Conservation (phyloP, 2,113 vertebrate genomes). For the Andinoacara biseriatus region DNA sequence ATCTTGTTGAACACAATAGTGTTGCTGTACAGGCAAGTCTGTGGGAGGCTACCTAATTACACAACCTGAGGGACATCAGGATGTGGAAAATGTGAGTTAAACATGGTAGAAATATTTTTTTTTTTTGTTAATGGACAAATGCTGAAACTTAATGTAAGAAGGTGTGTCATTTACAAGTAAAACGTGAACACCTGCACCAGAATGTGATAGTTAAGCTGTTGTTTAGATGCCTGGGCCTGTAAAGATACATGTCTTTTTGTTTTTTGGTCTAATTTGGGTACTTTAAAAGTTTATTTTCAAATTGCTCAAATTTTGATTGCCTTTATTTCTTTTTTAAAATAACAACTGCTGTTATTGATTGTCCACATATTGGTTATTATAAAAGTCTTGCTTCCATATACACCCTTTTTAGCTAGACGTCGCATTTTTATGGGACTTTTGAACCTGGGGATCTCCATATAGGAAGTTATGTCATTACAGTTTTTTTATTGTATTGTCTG, state of each 20-base stretch:
- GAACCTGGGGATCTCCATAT: not conserved
- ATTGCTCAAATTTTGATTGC: not conserved
- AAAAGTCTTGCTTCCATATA: not conserved
- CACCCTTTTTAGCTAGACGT: not conserved
- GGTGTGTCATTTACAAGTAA: not conserved
- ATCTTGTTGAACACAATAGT: not conserved
- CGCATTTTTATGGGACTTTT: not conserved
- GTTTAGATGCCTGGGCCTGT: not conserved
- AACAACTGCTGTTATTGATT: not conserved
- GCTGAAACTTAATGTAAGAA: not conserved
- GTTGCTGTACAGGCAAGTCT: not conserved
- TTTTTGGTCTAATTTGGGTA: not conserved
- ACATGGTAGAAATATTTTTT: not conserved
- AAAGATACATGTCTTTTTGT: not conserved
- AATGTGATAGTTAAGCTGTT: not conserved
- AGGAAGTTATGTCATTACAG: not conserved
- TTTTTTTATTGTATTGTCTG: not conserved
- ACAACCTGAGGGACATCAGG: not conserved
- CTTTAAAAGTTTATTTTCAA: conserved; percentile 5
- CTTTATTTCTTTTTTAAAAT: not conserved
- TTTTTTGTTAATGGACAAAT: not conserved
- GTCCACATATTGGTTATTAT: not conserved
- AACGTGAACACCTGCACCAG: not conserved
- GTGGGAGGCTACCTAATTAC: not conserved
- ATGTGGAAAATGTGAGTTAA: not conserved